Evolutionary conservation across 2,888 invertebrate species (phyloP).

Genomic region (Pterostichus niger): DNA sequence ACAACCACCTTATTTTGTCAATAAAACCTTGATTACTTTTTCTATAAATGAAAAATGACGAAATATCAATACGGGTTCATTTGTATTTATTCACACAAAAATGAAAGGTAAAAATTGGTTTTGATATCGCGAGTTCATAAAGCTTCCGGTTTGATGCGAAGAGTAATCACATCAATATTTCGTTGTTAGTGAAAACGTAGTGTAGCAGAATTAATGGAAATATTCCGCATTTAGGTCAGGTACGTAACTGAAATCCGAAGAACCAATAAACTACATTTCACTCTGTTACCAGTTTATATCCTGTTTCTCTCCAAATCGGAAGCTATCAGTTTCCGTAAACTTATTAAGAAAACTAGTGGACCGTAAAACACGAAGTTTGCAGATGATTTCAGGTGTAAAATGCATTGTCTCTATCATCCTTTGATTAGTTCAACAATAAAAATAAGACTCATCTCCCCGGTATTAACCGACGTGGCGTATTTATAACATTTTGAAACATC

Average conservation of each 20-base stretch:
- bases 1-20: conserved; percentile 3
- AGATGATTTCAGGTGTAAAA: conserved; percentile 56
- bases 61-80: conserved; percentile 2
- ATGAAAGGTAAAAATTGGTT: conserved; percentile 47
- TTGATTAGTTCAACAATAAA: conserved; percentile 1
- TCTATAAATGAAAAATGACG: neutral
- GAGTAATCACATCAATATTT: conserved; percentile 49
- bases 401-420: conserved; percentile 14
- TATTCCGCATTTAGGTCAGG: conserved; percentile 50
- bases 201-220: conserved; percentile 49
- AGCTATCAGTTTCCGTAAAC: conserved; percentile 53
- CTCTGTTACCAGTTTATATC: conserved; percentile 45
- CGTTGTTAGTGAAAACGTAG: conserved; percentile 50
- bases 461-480: conserved; percentile 16
- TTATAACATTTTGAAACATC: conserved; percentile 1
- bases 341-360: conserved; percentile 50
- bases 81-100: conserved; percentile 51
- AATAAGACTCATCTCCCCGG: neutral
- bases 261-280: conserved; percentile 53
- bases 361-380: conserved; percentile 50
- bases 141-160: conserved; percentile 31
- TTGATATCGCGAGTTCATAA: conserved; percentile 42
- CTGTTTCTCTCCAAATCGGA: conserved; percentile 40
- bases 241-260: conserved; percentile 35
- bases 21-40: conserved; percentile 43